A percentile compares a stretch with the other conserved stretches of the same genome.
Conservation (phyloP, 2,888 invertebrate genomes). For the Pachycephus smyrnensis region DNA sequence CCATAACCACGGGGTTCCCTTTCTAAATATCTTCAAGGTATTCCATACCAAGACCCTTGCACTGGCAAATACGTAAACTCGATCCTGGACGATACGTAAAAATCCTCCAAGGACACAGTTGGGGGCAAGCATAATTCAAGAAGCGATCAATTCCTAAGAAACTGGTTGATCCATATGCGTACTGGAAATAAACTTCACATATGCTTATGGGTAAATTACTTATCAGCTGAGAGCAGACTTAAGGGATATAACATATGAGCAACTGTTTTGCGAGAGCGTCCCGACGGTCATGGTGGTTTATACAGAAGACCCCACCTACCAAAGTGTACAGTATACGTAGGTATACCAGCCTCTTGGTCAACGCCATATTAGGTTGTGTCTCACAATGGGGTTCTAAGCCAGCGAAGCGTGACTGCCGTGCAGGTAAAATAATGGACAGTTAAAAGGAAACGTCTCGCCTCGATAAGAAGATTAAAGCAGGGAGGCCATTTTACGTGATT, state of each 20-base stretch:
- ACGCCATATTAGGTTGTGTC: constrained; percentile 19
- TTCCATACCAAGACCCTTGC: not conserved
- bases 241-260: not conserved
- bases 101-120: not conserved
- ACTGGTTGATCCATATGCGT: not conserved
- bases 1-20: not conserved
- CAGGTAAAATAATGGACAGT: not conserved
- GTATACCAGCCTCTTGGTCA: not conserved
- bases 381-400: constrained; percentile 27
- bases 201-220: not conserved
- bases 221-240: not conserved
- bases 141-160: not conserved
- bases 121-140: not conserved
- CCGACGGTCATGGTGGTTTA: not conserved
- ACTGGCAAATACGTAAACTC: not conserved
- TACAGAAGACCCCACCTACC: constrained; percentile 7
- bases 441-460: not conserved
- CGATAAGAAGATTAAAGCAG: not conserved
- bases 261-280: not conserved
- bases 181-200: not conserved
- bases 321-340: not conserved
- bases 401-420: constrained; percentile 9
- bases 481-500: not conserved
- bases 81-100: not conserved
- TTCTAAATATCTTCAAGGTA: not conserved